A percentile compares a stretch with the other conserved stretches of the same genome.
These are phyloP conservation scores for Pocillopora meandrina DNA, from an alignment of 92 coral and sea anemone genomes.

Conservation along the genomic window DNA sequence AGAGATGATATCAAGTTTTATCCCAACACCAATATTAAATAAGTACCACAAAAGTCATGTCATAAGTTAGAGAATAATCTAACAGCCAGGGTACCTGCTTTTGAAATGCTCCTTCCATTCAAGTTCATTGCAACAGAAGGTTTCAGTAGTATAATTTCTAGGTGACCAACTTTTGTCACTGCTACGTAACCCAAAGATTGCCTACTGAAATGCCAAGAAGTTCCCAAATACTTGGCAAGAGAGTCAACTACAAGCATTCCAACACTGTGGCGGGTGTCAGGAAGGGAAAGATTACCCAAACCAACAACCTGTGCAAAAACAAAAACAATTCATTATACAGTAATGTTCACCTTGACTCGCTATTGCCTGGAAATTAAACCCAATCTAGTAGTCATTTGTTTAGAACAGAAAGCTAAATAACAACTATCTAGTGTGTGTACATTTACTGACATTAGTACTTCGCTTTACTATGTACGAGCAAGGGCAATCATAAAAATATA, in stretches of 20 bases:
- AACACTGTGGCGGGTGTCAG: slow-evolving; percentile 83
- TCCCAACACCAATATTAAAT: neutral
- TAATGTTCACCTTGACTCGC: no score
- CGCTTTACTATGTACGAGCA: no score
- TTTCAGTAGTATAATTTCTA: slow-evolving; percentile 68
- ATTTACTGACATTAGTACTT: neutral
- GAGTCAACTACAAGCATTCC: slow-evolving; percentile 85
- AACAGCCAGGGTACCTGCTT: slow-evolving; percentile 50
- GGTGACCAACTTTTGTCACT: slow-evolving; percentile 50
- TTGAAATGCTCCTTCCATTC: slow-evolving; percentile 76
- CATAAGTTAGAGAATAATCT: neutral
- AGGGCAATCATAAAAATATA: no score
- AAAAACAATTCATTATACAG: neutral
- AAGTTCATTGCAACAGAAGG: slow-evolving; percentile 81
- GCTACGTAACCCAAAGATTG: slow-evolving; percentile 65
- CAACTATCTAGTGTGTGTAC: neutral
- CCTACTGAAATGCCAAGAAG: slow-evolving; percentile 60
- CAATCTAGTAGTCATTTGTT: no score
- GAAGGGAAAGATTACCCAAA: slow-evolving; percentile 77
- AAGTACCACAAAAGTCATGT: no score
- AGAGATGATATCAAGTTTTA: no score
- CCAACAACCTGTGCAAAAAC: slow-evolving; percentile 74
- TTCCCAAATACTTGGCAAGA: slow-evolving; percentile 66
- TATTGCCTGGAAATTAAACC: no score
- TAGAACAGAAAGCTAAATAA: no score